Conservation (phyloP, 2,797 vertebrate species). For the Spheniscus humboldti region DNA sequence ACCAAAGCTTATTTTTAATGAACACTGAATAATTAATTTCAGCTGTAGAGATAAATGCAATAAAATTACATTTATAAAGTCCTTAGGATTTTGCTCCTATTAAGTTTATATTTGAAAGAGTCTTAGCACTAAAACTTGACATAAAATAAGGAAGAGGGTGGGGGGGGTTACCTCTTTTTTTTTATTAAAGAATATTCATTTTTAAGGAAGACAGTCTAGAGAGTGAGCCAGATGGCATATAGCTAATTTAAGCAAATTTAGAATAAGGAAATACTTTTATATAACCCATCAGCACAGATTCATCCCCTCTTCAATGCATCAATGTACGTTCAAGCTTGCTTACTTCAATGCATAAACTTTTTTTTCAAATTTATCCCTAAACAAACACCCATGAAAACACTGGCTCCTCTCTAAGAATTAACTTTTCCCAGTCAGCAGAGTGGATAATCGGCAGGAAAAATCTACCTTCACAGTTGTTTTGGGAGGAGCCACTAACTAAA, state of each 20-base stretch:
- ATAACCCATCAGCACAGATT: background rate
- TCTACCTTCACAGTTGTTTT: background rate
- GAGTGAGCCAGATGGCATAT: background rate
- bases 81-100: constrained; percentile 4
- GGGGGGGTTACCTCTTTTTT: background rate
- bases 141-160: background rate
- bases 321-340: background rate
- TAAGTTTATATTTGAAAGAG: background rate
- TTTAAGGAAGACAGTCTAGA: background rate
- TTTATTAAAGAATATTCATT: background rate
- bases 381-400: background rate
- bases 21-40: constrained; percentile 54
- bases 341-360: background rate
- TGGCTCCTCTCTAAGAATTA: background rate
- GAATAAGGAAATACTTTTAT: background rate
- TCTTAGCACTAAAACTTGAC: background rate
- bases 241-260: background rate
- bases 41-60: constrained; percentile 56
- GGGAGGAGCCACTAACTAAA: background rate
- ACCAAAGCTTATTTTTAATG: constrained; percentile 63
- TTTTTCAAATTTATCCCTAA: background rate
- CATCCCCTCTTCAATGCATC: background rate
- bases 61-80: constrained; percentile 58
- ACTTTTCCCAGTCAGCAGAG: background rate
- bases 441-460: background rate